Conservation (phyloP, 1,140 invertebrate species). For the Aphelinus certus region DNA sequence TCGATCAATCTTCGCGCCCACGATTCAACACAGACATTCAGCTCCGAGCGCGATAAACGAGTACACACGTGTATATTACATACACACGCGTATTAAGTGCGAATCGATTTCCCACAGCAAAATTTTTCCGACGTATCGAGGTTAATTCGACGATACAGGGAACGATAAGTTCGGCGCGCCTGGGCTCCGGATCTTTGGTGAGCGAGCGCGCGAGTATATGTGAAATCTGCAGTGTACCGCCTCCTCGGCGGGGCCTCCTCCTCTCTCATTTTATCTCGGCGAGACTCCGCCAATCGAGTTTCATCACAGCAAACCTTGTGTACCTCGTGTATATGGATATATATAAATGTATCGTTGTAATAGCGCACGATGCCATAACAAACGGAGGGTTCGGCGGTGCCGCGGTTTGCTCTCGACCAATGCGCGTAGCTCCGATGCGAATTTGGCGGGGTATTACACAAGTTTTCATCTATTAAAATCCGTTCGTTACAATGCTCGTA, state of each 20-base stretch:
- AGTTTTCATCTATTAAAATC: neutral
- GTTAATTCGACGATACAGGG: neutral
- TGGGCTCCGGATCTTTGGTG: neutral
- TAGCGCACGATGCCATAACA: too few relatives aligned
- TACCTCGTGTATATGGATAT: neutral
- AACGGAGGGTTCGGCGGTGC: too few relatives aligned
- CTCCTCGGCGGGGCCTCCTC: neutral
- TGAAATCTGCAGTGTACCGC: conserved; percentile 7
- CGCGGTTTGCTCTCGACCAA: too few relatives aligned
- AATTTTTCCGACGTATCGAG: too few relatives aligned
- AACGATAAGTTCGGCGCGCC: neutral
- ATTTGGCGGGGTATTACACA: neutral
- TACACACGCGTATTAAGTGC: too few relatives aligned
- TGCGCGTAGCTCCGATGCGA: too few relatives aligned
- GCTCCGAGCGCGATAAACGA: too few relatives aligned
- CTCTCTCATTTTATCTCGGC: neutral
- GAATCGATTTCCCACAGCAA: too few relatives aligned
- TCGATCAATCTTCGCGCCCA: too few relatives aligned
- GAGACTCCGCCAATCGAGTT: conserved; percentile 14
- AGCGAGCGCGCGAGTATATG: neutral
- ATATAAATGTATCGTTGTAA: neutral
- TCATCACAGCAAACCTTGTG: conserved; percentile 23
- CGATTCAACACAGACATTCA: too few relatives aligned
- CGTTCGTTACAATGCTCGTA: neutral
- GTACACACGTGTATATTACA: too few relatives aligned